Conservation (phyloP, 2,113 vertebrate genomes). For the Rhinolophus ferrumequinum region DNA sequence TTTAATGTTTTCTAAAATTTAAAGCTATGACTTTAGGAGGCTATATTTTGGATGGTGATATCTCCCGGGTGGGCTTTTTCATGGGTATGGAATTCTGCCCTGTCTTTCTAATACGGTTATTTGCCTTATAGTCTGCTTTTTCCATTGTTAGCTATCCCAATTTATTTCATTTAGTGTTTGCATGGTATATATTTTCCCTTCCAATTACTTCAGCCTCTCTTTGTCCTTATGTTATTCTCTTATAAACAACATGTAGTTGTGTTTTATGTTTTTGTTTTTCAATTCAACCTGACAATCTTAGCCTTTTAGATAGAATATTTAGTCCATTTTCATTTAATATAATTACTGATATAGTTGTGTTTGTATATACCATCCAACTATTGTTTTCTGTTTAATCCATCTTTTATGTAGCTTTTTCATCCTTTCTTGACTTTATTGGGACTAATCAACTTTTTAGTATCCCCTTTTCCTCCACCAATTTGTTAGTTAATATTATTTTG, state of each 20-base stretch:
- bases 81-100: background rate
- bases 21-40: background rate
- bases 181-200: background rate
- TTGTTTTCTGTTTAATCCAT: background rate
- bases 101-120: background rate
- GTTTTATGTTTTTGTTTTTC: background rate
- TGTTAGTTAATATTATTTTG: background rate
- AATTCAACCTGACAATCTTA: background rate
- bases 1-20: background rate
- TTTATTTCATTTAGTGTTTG: background rate
- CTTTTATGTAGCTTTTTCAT: background rate
- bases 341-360: background rate
- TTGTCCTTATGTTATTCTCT: background rate
- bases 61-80: background rate
- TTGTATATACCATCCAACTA: background rate
- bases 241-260: background rate
- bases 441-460: background rate
- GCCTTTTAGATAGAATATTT: background rate
- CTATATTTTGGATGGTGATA: background rate
- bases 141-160: background rate
- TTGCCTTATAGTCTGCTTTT: background rate
- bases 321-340: background rate
- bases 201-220: background rate
- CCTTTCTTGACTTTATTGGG: background rate
- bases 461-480: background rate